Evolutionary conservation across 2,888 invertebrate species (phyloP), one percentile per base, ranked within the genome.

Genomic region (Serrognathus titanus): DNA sequence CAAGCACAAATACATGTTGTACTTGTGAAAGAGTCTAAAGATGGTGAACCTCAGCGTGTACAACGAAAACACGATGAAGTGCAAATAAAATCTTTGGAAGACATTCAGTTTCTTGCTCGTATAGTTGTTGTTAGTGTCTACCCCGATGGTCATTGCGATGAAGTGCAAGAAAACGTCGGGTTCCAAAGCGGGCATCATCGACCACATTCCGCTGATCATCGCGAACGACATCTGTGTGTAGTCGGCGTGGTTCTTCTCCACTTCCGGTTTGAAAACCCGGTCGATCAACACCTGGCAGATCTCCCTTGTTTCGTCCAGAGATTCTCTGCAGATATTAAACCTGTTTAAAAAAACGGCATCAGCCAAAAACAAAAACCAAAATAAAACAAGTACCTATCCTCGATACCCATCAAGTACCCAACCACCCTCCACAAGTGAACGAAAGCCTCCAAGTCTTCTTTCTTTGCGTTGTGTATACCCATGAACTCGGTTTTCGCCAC

Each of bases 401-500:
- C 85, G 58, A 95, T 85, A 2, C 96, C 96, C 61, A 95, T 80
- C 72, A 92, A 78, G 69, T 87, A 82, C 0, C 93, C 94, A 46
- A 95, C 80, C 0, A 90, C 88, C 59, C 87, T 83, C 95, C 94
- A 95, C 70, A 92, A 83, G 74, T 95, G 92, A 5, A 90, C 79
- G 59, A 90, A 88, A 1, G 86, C 88, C 50, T 89, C 88, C 68
- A 90, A 80, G 60, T 92, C 89, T 43, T 82, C 84, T 0, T 80
- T 75, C 8, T 79, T 81, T 2, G 81, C 76, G 59, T 83, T 81
- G 7, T 81, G 74, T 10, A 94, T 78, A 0, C 91, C 90, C 47
- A 92, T 81, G 52, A 81, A 75, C 54, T 85, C 80, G 0, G 85
- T 82, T 50, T 83, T 83, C 4, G 89, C 70, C 0, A 91, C 72